A percentile compares a stretch with the other conserved stretches of the same genome.
Evolutionary conservation across 2,888 invertebrate genomes (phyloP).

Genomic region (Rotaria macrura): DNA sequence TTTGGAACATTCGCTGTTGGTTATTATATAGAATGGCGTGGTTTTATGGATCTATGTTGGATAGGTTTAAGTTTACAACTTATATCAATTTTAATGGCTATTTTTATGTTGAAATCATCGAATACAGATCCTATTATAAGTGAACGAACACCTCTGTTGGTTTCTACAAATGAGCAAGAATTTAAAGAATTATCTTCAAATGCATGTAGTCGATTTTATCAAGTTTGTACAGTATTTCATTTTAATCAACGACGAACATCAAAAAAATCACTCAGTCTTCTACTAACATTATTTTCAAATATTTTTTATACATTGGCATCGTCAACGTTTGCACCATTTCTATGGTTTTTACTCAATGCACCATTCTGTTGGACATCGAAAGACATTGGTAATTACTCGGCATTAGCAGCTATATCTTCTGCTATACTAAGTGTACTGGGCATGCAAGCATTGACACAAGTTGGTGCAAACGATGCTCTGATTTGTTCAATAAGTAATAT

Average conservation of each 20-base stretch:
- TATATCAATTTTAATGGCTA: neutral
- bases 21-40: constrained; percentile 9
- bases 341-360: neutral
- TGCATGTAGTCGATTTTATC: neutral
- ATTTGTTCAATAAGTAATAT: constrained; percentile 1
- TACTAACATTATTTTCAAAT: neutral
- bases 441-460: neutral
- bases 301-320: neutral
- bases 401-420: neutral
- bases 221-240: neutral
- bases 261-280: neutral
- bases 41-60: constrained; percentile 1
- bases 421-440: neutral
- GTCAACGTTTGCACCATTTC: neutral
- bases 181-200: neutral
- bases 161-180: neutral
- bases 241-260: neutral
- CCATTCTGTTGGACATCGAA: constrained; percentile 3
- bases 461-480: neutral
- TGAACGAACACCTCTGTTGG: neutral
- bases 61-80: neutral
- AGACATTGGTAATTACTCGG: neutral
- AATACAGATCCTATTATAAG: too few relatives aligned
- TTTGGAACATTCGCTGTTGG: neutral
- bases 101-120: neutral